Evolutionary conservation across 1,140 invertebrate species (phyloP), one percentile per base, ranked within the genome.

Genomic region (Sycophaga agraensis): DNA sequence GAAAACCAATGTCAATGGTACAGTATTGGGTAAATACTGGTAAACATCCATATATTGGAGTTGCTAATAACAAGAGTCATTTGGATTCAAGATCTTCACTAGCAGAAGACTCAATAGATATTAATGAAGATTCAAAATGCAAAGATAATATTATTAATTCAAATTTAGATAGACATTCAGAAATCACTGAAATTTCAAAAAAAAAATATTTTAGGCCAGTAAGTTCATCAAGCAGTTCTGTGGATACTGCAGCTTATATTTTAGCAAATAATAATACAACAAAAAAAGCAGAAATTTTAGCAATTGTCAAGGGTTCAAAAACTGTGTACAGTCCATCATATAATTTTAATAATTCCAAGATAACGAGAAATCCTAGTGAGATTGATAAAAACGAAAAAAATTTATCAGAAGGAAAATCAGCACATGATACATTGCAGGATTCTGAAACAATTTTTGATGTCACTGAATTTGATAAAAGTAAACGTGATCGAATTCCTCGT

Each of bases 1-100:
- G 65, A 9, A 75, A 73, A 56, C 16, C 65, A 35, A 34, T 65
- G n/a, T 61, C 17, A 12, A 51, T 67, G 0, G 49, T 76, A 50
- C 74, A 74, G 39, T 68, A 73, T 51, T 78, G 75, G 76, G 53
- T 78, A 42, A 54, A 77, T 56, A 78, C 73, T 19, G 73, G 75
- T 6, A 67, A 71, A 46, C 28, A 67, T 11, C 72, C 72, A 0
- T 71, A 68, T 51, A 24, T 21, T 4, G 17, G 34, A 46, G 43
- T 40, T 59, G 40, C 51, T 7, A 39, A 40, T 12, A 12, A 50
- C 12, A 26, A 39, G 5, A 43, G 45, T 39, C 11, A 42, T 6
- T 70, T 66, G 3, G 64, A 65, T 7, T 22, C 35, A 12, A 66
- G 39, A 40, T 58, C 63, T 7, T 71, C 66, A 4, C 6, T 70